These are phyloP conservation scores for Cheiracanthium punctorium DNA, from an alignment of 2,888 invertebrate genomes.

Conservation along the genomic window DNA sequence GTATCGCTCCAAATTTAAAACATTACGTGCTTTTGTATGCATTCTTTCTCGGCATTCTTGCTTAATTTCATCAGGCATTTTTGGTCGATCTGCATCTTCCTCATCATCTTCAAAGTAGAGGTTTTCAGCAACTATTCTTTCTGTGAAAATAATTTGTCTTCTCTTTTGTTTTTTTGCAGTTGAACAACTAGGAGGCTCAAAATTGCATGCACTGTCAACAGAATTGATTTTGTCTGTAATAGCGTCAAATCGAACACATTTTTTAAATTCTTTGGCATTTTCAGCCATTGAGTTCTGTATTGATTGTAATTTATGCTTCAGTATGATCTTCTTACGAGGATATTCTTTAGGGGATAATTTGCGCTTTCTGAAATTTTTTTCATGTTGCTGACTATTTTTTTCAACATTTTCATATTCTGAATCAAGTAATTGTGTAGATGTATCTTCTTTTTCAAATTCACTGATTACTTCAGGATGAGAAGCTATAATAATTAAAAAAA, in stretches of 20 bases:
- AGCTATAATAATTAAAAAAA: conserved; percentile 9
- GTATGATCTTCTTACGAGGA: not conserved
- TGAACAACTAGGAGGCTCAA: not conserved
- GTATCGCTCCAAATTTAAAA: conserved; percentile 42
- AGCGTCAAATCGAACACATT: conserved; percentile 48
- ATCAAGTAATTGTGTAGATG: not conserved
- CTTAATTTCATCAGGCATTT: not conserved
- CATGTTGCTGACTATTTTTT: not conserved
- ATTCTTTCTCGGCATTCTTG: not conserved
- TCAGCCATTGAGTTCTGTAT: not conserved
- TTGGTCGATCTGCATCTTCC: not conserved
- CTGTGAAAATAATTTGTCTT: conserved; percentile 21
- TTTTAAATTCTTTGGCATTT: conserved; percentile 37
- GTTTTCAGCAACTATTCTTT: conserved; percentile 30
- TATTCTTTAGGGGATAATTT: conserved; percentile 21
- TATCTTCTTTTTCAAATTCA: not conserved
- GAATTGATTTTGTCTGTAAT: conserved; percentile 46
- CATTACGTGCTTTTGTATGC: conserved; percentile 39
- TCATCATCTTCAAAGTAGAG: conserved; percentile 47
- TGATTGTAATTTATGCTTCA: conserved; percentile 34
- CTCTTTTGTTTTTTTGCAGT: not conserved
- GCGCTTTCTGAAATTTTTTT: not conserved
- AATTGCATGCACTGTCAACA: not conserved
- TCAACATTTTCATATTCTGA: conserved; percentile 28
- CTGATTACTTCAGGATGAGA: not conserved